Evolutionary conservation across 2,888 invertebrate species (phyloP), one percentile per base, ranked within the genome.

Genomic region (Amiota communis): DNA sequence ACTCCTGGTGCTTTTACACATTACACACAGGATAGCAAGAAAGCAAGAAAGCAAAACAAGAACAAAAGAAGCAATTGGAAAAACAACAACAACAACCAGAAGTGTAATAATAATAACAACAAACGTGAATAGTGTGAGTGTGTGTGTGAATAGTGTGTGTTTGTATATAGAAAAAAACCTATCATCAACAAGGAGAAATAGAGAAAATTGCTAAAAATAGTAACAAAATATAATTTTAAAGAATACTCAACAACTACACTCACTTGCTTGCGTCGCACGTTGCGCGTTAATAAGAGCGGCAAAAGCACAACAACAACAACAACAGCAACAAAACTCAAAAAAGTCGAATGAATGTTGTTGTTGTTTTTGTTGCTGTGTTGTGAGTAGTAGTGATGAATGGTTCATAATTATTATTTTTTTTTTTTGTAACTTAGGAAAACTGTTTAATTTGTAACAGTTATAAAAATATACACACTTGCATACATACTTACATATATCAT

Each of bases 201-300:
- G 36, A 75, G 76, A 75, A 77, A 75, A 82, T 76, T 78, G 78
- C 85, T 86, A 86, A 78, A 86, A 86, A 85, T 85, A 86, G 86
- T 77, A 80, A 82, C 76, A 82, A 85, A 49, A 59, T 36, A 36
- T 36, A 36, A 36, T 4, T 36, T 36, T 2, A 23, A 23, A 69
- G 46, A 17, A 72, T 53, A 71, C 59, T 51, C 49, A 63, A 72
- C 59, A 74, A 72, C 59, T 56, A 47, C 46, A 6, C 36, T 36
- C 23, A 23, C 2, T 23, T 23, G 23, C 23, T 23, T 23, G 23
- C 23, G 23, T 23, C 23, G 23, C 23, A 3, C 23, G 23, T 23
- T 23, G 23, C 23, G 23, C 1, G 46, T 51, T 20, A 59, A 67
- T 13, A 75, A 23, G 36, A 36, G 36, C 36, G 36, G 73, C 13